Conservation (phyloP, 2,888 invertebrate genomes). For the Flexamia atlantica region DNA sequence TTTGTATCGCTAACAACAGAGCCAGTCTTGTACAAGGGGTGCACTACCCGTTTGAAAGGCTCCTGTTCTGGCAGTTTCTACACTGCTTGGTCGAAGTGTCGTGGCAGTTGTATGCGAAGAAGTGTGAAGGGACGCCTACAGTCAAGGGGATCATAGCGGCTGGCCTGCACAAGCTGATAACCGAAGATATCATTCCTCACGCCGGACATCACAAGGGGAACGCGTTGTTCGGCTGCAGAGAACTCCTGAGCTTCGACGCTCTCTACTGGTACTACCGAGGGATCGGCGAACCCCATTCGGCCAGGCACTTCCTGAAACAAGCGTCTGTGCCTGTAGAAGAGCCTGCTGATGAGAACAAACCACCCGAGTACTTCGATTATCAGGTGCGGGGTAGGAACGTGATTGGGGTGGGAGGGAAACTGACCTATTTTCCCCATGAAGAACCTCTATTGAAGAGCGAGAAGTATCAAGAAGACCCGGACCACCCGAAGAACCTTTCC, state of each 20-base stretch:
- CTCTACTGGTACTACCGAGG: conserved; percentile 42
- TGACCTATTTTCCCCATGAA: not conserved
- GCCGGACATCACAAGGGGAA: conserved; percentile 42
- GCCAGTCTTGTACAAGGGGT: conserved; percentile 35
- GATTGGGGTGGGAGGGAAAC: conserved; percentile 47
- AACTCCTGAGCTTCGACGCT: conserved; percentile 41
- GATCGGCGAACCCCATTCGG: conserved; percentile 42
- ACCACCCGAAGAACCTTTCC: conserved; percentile 28
- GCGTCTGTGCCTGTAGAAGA: not conserved
- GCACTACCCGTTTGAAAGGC: conserved; percentile 58
- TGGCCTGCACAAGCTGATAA: conserved; percentile 59
- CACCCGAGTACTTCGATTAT: not conserved
- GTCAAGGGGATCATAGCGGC: conserved; percentile 53
- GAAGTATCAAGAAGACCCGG: not conserved
- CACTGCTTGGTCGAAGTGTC: conserved; percentile 61
- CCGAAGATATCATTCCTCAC: conserved; percentile 44
- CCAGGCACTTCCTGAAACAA: conserved; percentile 26
- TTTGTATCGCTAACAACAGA: conserved; percentile 43
- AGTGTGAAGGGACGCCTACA: not conserved
- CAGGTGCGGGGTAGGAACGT: not conserved
- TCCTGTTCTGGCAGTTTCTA: conserved; percentile 61
- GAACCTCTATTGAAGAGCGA: not conserved
- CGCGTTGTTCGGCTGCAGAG: conserved; percentile 24
- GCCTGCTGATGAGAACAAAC: too few species aligned
- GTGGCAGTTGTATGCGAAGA: conserved; percentile 58